Evolutionary conservation across 35 echinoderm and acorn worm genomes (phyloP).

Genomic region (Ophiothrix spiculata): DNA sequence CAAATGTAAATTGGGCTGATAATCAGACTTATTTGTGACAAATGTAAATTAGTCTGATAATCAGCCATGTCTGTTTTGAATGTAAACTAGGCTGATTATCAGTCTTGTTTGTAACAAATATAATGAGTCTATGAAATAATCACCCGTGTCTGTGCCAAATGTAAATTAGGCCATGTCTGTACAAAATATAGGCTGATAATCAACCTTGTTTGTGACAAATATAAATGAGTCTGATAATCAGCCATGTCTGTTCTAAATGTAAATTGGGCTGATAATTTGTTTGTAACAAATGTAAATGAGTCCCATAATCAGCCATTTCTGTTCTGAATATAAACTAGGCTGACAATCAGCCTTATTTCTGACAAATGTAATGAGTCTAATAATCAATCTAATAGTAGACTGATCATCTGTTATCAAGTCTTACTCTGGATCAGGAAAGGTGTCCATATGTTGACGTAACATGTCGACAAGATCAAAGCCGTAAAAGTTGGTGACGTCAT

Average conservation of each 20-base stretch:
- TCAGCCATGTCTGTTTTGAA: neutral
- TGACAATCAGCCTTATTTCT: neutral
- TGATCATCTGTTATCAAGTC: too few relatives aligned
- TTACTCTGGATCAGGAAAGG: too few relatives aligned
- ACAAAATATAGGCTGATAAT: too few relatives aligned
- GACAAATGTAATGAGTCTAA: too few relatives aligned
- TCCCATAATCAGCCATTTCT: neutral
- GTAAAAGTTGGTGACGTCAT: conserved; percentile 48
- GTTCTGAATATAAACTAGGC: neutral
- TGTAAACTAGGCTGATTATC: neutral
- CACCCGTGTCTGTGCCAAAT: neutral
- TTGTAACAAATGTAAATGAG: neutral
- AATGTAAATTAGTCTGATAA: too few relatives aligned
- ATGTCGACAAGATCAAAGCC: conserved; percentile 42
- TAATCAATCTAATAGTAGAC: too few relatives aligned
- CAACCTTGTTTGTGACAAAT: too few relatives aligned
- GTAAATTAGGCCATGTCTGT: too few relatives aligned
- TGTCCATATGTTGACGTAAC: conserved; percentile 23
- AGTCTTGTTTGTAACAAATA: neutral
- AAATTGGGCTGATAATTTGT: neutral
- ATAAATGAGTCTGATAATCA: too few relatives aligned
- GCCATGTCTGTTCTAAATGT: too few relatives aligned
- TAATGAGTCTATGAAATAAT: neutral
- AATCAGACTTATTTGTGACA: too few relatives aligned
- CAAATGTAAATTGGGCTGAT: too few relatives aligned